phyloP scores from a whole-genome alignment of 64 coral and sea anemone genomes.

The Dendrophyllia cribrosa region DNA sequence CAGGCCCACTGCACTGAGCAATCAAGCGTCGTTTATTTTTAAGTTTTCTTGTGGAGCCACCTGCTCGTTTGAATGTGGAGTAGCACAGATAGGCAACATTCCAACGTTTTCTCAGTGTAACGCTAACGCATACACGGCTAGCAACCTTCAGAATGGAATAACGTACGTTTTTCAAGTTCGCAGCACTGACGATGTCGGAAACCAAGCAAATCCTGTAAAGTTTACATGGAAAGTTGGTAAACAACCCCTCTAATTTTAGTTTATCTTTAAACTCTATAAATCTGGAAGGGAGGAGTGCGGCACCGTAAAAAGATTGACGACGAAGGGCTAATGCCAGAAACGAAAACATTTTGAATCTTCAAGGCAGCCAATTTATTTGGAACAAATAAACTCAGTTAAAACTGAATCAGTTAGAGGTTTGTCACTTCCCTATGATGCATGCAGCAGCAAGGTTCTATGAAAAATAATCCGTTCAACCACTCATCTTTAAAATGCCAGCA shows the following conservation, averaged over 20 bases:
- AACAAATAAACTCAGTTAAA: no score
- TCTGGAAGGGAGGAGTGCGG: no score
- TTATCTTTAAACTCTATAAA: neutral
- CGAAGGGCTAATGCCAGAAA: no score
- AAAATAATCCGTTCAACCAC: no score
- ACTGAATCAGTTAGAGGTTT: no score
- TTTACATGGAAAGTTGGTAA: conserved; percentile 81
- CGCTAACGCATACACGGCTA: neutral
- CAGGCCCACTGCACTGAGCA: conserved; percentile 56
- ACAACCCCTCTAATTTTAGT: neutral
- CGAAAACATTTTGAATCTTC: no score
- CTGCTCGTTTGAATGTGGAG: conserved; percentile 60
- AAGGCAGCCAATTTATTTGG: no score
- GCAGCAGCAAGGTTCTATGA: no score
- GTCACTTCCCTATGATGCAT: no score
- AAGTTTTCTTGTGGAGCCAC: conserved; percentile 41
- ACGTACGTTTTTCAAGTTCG: conserved; percentile 66
- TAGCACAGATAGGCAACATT: conserved; percentile 37
- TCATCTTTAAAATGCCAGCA: no score
- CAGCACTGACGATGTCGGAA: conserved; percentile 71
- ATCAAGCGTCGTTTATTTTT: conserved; percentile 53
- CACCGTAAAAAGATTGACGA: no score
- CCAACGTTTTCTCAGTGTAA: conserved; percentile 56
- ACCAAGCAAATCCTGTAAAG: conserved; percentile 39
- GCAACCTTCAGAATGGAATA: conserved; percentile 46